Percentiles rank a stretch among this genome's conserved stretches.
These are phyloP conservation scores for Spilosoma lubricipeda DNA, from an alignment of 2,888 invertebrate genomes.

Conservation along the genomic window DNA sequence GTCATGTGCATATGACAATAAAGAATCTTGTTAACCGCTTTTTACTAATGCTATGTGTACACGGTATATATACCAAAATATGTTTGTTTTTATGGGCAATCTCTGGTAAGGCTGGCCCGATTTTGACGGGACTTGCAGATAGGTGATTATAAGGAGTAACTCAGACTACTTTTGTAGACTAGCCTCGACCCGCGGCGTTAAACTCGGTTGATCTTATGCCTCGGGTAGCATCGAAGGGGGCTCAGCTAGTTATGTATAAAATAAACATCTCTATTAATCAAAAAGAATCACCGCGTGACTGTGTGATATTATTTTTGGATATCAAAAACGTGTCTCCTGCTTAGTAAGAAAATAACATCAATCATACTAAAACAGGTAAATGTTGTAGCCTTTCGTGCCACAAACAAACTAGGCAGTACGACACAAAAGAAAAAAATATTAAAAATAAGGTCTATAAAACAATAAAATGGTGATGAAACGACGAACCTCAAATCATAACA, in stretches of 20 bases:
- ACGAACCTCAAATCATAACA: slow-evolving; percentile 43
- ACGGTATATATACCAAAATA: too few relatives aligned
- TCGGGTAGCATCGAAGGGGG: too few relatives aligned
- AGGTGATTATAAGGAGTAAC: too few relatives aligned
- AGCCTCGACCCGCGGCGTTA: too few relatives aligned
- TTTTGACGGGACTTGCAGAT: too few relatives aligned
- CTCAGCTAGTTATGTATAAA: neutral
- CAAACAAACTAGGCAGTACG: neutral
- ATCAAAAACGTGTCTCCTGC: neutral
- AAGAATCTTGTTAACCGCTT: too few relatives aligned
- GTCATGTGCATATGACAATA: neutral
- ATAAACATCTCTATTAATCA: neutral
- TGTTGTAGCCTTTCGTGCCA: neutral
- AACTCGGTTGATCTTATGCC: too few relatives aligned
- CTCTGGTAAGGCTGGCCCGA: too few relatives aligned
- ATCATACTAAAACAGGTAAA: neutral
- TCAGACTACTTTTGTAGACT: too few relatives aligned
- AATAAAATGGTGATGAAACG: slow-evolving; percentile 39
- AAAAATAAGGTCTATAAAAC: slow-evolving; percentile 27
- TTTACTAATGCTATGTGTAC: too few relatives aligned
- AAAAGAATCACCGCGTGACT: neutral
- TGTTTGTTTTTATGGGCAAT: too few relatives aligned
- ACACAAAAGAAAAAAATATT: slow-evolving; percentile 8
- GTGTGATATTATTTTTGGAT: neutral
- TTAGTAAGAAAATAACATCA: neutral